phyloP scores from a whole-genome alignment of 2,888 invertebrate species.

The Cheilosia vernalis region DNA sequence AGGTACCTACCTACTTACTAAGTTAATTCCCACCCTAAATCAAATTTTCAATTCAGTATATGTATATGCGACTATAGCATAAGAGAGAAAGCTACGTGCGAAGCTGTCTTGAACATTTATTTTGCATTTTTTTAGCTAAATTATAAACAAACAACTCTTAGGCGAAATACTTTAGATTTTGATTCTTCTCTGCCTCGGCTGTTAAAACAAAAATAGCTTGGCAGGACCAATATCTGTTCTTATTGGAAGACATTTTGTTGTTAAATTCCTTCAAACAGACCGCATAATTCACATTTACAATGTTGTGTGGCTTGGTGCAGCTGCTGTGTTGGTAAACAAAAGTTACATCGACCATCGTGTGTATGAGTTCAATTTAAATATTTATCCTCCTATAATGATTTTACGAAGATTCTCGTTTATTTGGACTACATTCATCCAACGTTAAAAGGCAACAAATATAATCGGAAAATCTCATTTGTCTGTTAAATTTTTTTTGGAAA shows the following conservation, averaged over 20 bases:
- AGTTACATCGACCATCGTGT: neutral
- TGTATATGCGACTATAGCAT: too few relatives aligned
- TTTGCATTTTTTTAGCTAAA: too few relatives aligned
- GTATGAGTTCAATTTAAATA: neutral
- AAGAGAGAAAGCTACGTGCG: too few relatives aligned
- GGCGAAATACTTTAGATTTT: neutral
- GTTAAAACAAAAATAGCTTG: too few relatives aligned
- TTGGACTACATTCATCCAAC: neutral
- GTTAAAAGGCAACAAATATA: neutral
- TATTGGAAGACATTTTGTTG: too few relatives aligned
- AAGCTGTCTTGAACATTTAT: too few relatives aligned
- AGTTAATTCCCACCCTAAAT: too few relatives aligned
- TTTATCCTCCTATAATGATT: slow-evolving; percentile 23
- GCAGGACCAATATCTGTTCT: too few relatives aligned
- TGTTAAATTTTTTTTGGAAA: neutral
- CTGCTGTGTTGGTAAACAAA: neutral
- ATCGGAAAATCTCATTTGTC: slow-evolving; percentile 1
- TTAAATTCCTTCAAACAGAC: neutral
- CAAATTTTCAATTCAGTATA: too few relatives aligned
- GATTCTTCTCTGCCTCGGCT: too few relatives aligned
- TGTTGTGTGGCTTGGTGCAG: neutral
- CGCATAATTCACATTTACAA: neutral
- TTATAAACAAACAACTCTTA: too few relatives aligned
- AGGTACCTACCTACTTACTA: too few relatives aligned
- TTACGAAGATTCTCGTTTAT: slow-evolving; percentile 6